phyloP scores from a whole-genome alignment of 1,140 invertebrate species.

The Leptopilina clavipes region DNA sequence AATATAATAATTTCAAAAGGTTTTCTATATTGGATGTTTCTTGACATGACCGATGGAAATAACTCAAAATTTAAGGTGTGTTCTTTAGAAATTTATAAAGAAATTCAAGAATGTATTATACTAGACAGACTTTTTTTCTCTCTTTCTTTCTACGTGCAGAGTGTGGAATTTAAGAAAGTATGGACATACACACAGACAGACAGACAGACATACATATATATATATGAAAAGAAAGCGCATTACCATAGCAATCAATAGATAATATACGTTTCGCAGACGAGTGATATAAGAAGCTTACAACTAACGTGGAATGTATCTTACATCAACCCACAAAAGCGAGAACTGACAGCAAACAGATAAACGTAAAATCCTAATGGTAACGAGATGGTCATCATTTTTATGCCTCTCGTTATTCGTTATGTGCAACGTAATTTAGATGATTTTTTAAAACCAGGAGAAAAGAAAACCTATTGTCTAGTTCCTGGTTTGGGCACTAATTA shows the following conservation, averaged over 20 bases:
- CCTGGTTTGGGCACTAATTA: no score
- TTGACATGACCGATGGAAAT: not conserved
- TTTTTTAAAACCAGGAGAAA: no score
- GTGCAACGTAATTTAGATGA: no score
- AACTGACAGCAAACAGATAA: not conserved
- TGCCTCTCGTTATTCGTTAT: not conserved
- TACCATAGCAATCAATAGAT: slow-evolving; percentile 7
- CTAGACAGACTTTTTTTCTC: not conserved
- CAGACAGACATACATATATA: no score
- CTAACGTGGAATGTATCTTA: not conserved
- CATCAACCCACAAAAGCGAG: not conserved
- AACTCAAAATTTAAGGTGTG: slow-evolving; percentile 12
- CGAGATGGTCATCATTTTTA: slow-evolving; percentile 2
- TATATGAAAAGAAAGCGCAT: not conserved
- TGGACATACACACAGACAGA: no score
- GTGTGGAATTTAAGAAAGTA: slow-evolving; percentile 2
- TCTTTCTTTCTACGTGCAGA: not conserved
- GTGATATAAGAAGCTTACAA: slow-evolving; percentile 7
- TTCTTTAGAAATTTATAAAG: not conserved
- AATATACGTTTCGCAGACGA: slow-evolving; percentile 12
- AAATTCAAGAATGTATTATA: not conserved
- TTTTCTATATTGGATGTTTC: not conserved
- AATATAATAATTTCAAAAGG: not conserved
- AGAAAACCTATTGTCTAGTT: no score
- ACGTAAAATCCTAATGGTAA: slow-evolving; percentile 4